phyloP scores from a whole-genome alignment of 2,113 vertebrate species.

The Hirundichthys speculiger region DNA sequence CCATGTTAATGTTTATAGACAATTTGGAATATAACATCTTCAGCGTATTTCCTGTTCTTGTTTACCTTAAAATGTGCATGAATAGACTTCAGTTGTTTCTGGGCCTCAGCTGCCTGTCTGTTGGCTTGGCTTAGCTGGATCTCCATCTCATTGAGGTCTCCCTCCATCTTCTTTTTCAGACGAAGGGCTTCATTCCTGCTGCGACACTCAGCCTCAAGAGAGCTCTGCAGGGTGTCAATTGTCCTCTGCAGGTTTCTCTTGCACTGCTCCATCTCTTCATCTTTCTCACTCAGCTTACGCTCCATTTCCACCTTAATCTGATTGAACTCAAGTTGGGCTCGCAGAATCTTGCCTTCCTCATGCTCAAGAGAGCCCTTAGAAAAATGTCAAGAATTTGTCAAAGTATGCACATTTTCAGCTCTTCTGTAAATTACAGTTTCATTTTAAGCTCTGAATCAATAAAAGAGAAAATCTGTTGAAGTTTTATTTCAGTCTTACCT shows the following conservation, averaged over 20 bases:
- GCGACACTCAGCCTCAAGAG: constrained; percentile 88
- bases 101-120: constrained; percentile 82
- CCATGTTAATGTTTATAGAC: neutral
- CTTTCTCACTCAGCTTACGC: constrained; percentile 88
- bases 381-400: constrained; percentile 74
- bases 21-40: neutral
- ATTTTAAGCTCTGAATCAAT: constrained; percentile 66
- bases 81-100: constrained; percentile 87
- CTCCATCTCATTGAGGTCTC: constrained; percentile 93
- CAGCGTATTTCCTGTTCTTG: neutral
- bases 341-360: constrained; percentile 91
- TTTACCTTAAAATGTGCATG: constrained; percentile 88
- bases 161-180: constrained; percentile 96
- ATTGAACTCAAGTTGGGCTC: constrained; percentile 88
- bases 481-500: constrained; percentile 79
- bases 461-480: no score
- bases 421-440: no score
- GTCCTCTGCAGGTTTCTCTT: constrained; percentile 89
- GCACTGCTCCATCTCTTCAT: constrained; percentile 93
- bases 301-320: constrained; percentile 89
- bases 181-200: constrained; percentile 92
- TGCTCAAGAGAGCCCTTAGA: constrained; percentile 90
- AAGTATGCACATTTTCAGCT: constrained; percentile 91
- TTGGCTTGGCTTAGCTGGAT: constrained; percentile 87
- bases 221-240: constrained; percentile 90